Conservation (phyloP, 2,113 vertebrate species). For the Zosterops pallidus region DNA sequence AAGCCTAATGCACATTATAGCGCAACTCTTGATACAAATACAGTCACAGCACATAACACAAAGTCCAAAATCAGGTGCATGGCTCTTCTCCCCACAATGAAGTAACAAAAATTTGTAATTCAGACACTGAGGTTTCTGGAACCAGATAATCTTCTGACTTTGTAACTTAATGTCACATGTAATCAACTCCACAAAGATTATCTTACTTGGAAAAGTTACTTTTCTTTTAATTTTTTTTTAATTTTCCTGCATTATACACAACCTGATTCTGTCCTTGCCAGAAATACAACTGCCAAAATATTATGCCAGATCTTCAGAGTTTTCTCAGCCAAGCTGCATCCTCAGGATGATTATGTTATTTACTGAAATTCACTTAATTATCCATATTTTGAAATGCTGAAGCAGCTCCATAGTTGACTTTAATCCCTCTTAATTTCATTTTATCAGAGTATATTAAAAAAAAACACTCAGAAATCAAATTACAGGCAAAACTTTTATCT, state of each 20-base stretch:
- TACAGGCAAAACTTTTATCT: background rate
- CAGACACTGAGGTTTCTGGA: background rate
- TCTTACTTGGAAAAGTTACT: background rate
- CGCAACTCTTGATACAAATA: background rate
- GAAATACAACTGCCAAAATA: background rate
- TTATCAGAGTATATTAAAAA: background rate
- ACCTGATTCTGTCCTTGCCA: background rate
- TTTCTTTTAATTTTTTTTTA: background rate
- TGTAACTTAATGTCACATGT: background rate
- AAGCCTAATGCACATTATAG: background rate
- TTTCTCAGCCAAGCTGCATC: background rate
- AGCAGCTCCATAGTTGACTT: background rate
- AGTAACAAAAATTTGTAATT: background rate
- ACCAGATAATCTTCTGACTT: background rate
- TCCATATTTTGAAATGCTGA: background rate
- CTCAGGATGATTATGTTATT: background rate
- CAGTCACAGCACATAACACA: background rate
- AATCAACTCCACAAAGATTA: background rate
- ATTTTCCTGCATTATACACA: background rate
- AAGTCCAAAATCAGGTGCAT: background rate
- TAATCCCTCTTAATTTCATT: background rate
- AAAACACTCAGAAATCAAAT: background rate
- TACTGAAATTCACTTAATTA: background rate
- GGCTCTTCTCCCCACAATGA: background rate
- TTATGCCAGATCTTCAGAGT: background rate